Evolutionary conservation across 2,888 invertebrate genomes (phyloP).

Genomic region (Petrophora chlorosata): DNA sequence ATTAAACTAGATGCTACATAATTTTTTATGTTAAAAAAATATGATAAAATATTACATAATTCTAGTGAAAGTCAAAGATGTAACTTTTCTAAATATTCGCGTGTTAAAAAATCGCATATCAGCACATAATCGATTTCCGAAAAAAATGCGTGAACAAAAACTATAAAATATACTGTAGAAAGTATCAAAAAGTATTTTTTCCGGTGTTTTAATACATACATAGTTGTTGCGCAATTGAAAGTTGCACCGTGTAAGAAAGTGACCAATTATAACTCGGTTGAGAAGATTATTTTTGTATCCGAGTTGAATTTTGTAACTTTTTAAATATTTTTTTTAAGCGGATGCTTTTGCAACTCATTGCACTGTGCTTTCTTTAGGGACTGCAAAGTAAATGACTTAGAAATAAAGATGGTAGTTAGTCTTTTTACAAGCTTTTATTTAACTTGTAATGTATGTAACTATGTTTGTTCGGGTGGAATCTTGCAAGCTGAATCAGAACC

Average conservation of each 20-base stretch:
- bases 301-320: neutral
- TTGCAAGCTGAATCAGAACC: no score
- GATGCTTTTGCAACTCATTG: no score
- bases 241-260: slow-evolving; percentile 66
- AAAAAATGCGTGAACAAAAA: slow-evolving; percentile 62
- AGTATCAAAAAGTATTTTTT: slow-evolving; percentile 66
- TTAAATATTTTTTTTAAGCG: no score
- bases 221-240: slow-evolving; percentile 70
- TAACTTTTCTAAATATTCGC: slow-evolving; percentile 5
- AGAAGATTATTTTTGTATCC: slow-evolving; percentile 1
- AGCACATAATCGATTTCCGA: slow-evolving; percentile 35
- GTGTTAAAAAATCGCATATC: slow-evolving; percentile 33
- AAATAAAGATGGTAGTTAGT: no score
- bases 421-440: no score
- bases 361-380: no score
- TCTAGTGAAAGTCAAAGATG: slow-evolving; percentile 18
- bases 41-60: neutral
- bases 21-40: no score
- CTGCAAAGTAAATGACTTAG: no score
- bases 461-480: no score
- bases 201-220: slow-evolving; percentile 74
- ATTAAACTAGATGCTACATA: no score
- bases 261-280: slow-evolving; percentile 72
- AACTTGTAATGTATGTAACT: no score
- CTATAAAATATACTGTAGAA: slow-evolving; percentile 67